Conservation (phyloP, 1,140 invertebrate species). For the Dryas iulia region DNA sequence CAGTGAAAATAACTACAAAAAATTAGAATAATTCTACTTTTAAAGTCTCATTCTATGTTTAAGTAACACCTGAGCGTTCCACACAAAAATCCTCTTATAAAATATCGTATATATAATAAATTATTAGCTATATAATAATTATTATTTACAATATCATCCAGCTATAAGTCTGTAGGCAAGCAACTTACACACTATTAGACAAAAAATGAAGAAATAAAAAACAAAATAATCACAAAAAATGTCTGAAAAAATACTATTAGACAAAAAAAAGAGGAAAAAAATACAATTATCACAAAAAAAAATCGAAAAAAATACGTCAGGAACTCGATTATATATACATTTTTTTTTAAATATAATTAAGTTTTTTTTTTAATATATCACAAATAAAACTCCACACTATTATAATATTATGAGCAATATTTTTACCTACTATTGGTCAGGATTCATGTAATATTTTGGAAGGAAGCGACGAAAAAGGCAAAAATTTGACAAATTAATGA, state of each 20-base stretch:
- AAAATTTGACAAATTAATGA: neutral
- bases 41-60: conserved; percentile 4
- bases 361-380: conserved; percentile 58
- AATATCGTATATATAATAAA: conserved; percentile 60
- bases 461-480: conserved; percentile 13
- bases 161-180: conserved; percentile 69
- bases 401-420: conserved; percentile 64
- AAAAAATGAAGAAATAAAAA: neutral
- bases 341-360: conserved; percentile 47
- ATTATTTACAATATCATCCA: conserved; percentile 73
- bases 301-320: conserved; percentile 48
- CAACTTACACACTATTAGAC: conserved; percentile 50
- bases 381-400: conserved; percentile 73
- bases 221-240: neutral
- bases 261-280: conserved; percentile 44
- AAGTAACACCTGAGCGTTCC: neutral
- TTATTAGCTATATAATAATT: conserved; percentile 50
- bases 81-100: conserved; percentile 28
- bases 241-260: no score
- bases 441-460: conserved; percentile 39
- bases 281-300: conserved; percentile 43
- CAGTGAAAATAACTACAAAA: neutral
- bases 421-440: conserved; percentile 73
- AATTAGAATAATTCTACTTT: no score
- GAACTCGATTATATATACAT: conserved; percentile 69